Conservation (phyloP, 2,888 invertebrate species). For the Polydrusus cervinus region DNA sequence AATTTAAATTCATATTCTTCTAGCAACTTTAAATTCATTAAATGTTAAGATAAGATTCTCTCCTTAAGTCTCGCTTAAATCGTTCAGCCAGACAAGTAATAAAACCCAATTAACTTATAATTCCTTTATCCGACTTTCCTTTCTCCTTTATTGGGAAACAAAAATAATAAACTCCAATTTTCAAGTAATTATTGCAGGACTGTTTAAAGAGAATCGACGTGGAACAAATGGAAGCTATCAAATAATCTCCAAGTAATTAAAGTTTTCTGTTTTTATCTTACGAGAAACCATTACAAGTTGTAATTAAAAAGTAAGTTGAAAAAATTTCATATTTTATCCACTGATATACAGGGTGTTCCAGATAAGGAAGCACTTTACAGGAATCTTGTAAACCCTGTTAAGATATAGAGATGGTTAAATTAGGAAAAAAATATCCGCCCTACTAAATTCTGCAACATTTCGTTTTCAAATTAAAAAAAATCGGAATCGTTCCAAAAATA, state of each 20-base stretch:
- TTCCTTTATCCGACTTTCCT: slow-evolving; percentile 55
- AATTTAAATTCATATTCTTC: slow-evolving; percentile 18
- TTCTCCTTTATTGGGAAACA: slow-evolving; percentile 54
- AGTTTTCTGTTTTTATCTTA: slow-evolving; percentile 45
- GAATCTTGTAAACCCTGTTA: no score
- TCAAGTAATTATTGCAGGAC: slow-evolving; percentile 55
- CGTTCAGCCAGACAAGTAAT: slow-evolving; percentile 55
- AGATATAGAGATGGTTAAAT: no score
- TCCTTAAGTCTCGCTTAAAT: slow-evolving; percentile 48
- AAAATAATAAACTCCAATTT: slow-evolving; percentile 56
- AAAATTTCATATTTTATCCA: no score
- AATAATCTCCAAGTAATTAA: slow-evolving; percentile 54
- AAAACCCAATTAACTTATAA: slow-evolving; percentile 56
- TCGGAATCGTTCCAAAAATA: no score
- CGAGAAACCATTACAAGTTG: background rate
- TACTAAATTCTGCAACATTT: no score
- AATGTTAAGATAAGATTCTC: slow-evolving; percentile 45
- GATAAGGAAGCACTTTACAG: no score
- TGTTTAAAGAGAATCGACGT: slow-evolving; percentile 54
- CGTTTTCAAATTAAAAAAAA: no score
- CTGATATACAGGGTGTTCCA: no score
- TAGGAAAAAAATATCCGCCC: no score
- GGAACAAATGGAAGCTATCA: slow-evolving; percentile 52
- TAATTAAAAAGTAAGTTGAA: no score
- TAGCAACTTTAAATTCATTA: slow-evolving; percentile 41